Evolutionary conservation across 2,888 invertebrate genomes (phyloP).

Genomic region (Melipona bicolor): DNA sequence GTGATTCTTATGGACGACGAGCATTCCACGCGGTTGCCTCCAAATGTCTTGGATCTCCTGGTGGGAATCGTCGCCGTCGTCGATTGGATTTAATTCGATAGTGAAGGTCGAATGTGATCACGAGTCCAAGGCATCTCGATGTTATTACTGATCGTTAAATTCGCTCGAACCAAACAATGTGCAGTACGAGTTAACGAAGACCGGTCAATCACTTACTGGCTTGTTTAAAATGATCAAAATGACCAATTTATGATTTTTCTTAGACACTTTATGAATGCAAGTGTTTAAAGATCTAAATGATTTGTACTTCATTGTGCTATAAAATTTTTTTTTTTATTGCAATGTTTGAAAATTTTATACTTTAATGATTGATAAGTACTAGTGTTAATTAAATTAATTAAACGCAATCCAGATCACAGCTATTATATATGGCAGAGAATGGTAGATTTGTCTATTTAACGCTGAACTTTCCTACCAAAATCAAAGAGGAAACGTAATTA

Average conservation of each 20-base stretch:
- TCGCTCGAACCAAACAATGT: background rate
- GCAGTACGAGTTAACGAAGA: constrained; percentile 2
- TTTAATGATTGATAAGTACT: too few relatives aligned
- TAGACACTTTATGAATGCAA: too few relatives aligned
- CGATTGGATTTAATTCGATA: constrained; percentile 44
- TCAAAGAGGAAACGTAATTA: background rate
- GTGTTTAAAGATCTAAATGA: too few relatives aligned
- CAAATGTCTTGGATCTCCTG: background rate
- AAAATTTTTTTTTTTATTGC: too few relatives aligned
- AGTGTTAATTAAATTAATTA: too few relatives aligned
- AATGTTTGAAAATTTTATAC: too few relatives aligned
- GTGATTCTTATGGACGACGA: constrained; percentile 43
- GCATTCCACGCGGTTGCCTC: background rate
- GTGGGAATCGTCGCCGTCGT: background rate
- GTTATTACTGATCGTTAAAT: constrained; percentile 18
- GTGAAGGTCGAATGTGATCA: constrained; percentile 16
- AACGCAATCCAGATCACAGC: background rate
- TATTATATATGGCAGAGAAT: background rate
- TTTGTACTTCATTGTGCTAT: too few relatives aligned
- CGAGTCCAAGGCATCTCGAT: background rate
- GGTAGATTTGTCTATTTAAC: background rate
- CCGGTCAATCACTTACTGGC: background rate
- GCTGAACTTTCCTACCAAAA: background rate
- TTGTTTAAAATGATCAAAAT: background rate
- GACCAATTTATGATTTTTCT: too few relatives aligned